A percentile compares a stretch with the other conserved stretches of the same genome.
Conservation (phyloP, 2,888 invertebrate species). For the Spodoptera picta region DNA sequence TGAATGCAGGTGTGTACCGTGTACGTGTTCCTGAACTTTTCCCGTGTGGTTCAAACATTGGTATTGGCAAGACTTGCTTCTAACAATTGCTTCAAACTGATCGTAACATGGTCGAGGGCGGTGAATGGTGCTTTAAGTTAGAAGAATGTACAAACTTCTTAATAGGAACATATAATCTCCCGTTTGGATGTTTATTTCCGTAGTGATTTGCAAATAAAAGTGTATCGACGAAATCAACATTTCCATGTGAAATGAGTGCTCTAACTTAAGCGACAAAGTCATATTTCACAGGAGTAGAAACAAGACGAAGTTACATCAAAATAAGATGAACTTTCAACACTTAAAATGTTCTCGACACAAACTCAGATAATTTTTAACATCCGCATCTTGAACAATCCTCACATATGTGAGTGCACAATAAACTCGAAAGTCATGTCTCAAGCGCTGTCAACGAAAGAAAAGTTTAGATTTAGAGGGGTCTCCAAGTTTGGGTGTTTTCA, state of each 20-base stretch:
- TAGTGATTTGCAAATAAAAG: too few relatives aligned
- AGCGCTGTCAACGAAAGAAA: constrained; percentile 71
- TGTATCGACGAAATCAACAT: too few relatives aligned
- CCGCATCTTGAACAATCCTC: constrained; percentile 42
- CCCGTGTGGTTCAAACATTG: not conserved
- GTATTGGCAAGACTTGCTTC: not conserved
- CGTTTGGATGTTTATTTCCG: too few relatives aligned
- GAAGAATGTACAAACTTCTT: too few relatives aligned
- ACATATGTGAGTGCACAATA: constrained; percentile 58
- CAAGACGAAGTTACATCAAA: constrained; percentile 21
- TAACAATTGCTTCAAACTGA: too few relatives aligned
- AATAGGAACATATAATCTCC: too few relatives aligned
- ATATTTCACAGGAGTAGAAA: not conserved
- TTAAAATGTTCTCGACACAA: constrained; percentile 39
- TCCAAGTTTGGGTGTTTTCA: constrained; percentile 69
- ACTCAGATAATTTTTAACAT: constrained; percentile 44
- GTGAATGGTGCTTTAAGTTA: too few relatives aligned
- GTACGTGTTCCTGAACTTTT: not conserved
- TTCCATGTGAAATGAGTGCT: too few relatives aligned
- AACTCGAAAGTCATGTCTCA: constrained; percentile 69
- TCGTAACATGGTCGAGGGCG: too few relatives aligned
- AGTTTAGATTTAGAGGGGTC: constrained; percentile 79
- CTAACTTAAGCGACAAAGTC: too few relatives aligned
- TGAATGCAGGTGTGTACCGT: not conserved
- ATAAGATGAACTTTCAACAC: constrained; percentile 29